Evolutionary conservation across 2,113 vertebrate species (phyloP), one percentile per base, ranked within the genome.

Genomic region (Thermophis baileyi): DNA sequence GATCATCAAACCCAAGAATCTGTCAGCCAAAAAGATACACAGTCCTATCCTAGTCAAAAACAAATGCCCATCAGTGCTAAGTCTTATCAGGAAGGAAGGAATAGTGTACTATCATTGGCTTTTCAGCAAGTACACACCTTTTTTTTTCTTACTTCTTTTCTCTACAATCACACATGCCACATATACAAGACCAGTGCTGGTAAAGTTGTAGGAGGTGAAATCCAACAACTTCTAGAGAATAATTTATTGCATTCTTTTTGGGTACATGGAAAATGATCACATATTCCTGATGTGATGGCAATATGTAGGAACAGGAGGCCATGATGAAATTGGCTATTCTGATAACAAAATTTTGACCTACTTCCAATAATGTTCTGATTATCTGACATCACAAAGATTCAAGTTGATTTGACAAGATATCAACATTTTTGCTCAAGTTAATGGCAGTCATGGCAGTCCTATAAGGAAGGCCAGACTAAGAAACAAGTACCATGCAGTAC

Each of bases 101-200:
- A 81, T 25, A 25, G 24, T 89, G 14, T 87, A 50, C 93, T 91
- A 25, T 11, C 24, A 22, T 53, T 44, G 25, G 3, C 47, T 49
- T 87, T 92, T 95, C 90, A 69, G 74, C 94, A 92, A 85, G 94
- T 94, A 88, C n/a, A n/a, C n/a, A n/a, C n/a, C n/a, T n/a, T n/a
- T n/a, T n/a, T n/a, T n/a, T n/a, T n/a, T n/a, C n/a, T n/a, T n/a
- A n/a, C n/a, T n/a, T n/a, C n/a, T 89, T 85, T 89, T 57, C 40
- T 57, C 27, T 95, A 93, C 91, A 93, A 30, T 89, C 94, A 93
- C 93, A 2, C 93, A 60, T 1, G 0, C 89, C 0, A 0, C 3
- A 0, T 93, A 46, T 40, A 74, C 85, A 86, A 47, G 44, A n/a
- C 25, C 25, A 30, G 10, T 63, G 10, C 57, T 63, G 3, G 25